Percentiles rank a stretch among this genome's conserved stretches.
Evolutionary conservation across 2,113 vertebrate species (phyloP).

Genomic region (Notarius lentiginosus): DNA sequence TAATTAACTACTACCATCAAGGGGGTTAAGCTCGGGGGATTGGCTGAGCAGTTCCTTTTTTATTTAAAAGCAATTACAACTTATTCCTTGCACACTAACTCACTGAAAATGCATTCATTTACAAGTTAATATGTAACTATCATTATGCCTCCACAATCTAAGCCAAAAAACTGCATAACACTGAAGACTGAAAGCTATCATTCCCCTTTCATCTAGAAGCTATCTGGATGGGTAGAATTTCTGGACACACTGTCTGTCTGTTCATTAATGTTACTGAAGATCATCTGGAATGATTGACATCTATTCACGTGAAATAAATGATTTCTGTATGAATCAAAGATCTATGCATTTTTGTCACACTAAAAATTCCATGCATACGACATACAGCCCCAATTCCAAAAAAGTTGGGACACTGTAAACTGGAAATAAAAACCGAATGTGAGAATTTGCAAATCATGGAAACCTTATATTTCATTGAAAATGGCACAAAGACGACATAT

Average conservation of each 20-base stretch:
- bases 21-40: neutral
- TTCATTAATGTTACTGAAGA: neutral
- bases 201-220: neutral
- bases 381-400: neutral
- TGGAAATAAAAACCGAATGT: too few species aligned
- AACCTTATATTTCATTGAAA: too few species aligned
- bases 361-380: neutral
- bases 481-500: too few species aligned
- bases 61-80: neutral
- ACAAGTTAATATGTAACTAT: neutral
- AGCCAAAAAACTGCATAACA: neutral
- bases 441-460: too few species aligned
- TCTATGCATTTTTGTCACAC: neutral
- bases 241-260: neutral
- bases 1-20: slow-evolving; percentile 11
- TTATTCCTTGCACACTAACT: neutral
- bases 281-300: neutral
- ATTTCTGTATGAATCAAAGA: neutral
- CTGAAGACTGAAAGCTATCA: neutral
- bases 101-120: neutral
- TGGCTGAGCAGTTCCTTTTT: neutral
- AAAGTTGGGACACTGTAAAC: too few species aligned
- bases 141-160: neutral
- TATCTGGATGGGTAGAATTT: neutral
- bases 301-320: neutral